Base-by-base conservation (phyloP, 2,113 vertebrate genomes). In the Todiramphus chloris region DNA sequence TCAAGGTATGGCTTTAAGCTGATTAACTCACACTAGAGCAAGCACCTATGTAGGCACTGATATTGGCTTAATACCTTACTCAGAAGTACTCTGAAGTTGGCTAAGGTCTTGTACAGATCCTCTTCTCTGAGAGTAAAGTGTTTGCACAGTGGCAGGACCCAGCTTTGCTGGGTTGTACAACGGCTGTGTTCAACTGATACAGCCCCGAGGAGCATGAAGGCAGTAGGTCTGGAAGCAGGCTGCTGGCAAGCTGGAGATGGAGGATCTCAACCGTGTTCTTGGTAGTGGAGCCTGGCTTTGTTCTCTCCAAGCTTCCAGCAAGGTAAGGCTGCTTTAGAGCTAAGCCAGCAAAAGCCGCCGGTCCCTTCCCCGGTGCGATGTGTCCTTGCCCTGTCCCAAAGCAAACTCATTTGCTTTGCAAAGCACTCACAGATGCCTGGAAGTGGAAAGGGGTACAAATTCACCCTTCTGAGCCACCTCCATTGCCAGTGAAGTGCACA, bases 371-470 rank as follows among this genome's bases (percentile, higher is more conserved):
- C 28, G 25, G 24, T 9, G 44, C 18, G 44, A 18, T 6, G 9
- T 41, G 77, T 73, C 81, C 44, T 78, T 89, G 58, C 11, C 28
- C 28, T 37, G 44, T 89, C 44, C 41, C 2, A 3, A 9, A 72
- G 63, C 67, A 89, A 79, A 66, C 74, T 96, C 83, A 93, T 95
- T 97, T 96, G 91, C 77, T 94, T 95, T 95, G 95, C 94, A 94
- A 95, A 96, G 41, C 1, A 0, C 21, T 60, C 31, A 14, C 43
- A 66, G 83, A 76, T 55, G 53, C 37, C 58, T 95, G 70, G 72
- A 43, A 83, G 46, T 44, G 51, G 53, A 51, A 92, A 48, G 25
- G 31, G 37, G 23, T 33, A 43, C 46, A 91, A 44, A 53, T 5
- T 12, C 59, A 63, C 7, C 48, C 10, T 90, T 79, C 41, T 53